Evolutionary conservation across 2,113 vertebrate genomes (phyloP).

Genomic region (Aramus guarauna): DNA sequence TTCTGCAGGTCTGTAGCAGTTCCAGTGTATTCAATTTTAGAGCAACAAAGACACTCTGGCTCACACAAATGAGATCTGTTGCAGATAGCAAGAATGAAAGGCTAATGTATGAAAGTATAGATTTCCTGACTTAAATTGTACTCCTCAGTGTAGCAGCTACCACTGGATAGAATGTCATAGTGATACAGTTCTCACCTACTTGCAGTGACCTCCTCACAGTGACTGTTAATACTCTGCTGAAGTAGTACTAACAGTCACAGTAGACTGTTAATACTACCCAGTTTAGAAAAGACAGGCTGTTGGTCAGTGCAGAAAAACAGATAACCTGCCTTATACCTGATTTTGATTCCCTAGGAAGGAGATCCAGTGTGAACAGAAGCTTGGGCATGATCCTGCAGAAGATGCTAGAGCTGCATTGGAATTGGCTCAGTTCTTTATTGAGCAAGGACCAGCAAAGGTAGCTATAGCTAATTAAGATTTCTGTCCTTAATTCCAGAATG

Average conservation of each 20-base stretch:
- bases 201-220: neutral
- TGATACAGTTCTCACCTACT: neutral
- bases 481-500: neutral
- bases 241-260: too few species aligned
- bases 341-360: conserved; percentile 75
- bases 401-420: conserved; percentile 84
- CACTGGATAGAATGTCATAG: neutral
- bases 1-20: neutral
- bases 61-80: neutral
- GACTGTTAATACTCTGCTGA: neutral
- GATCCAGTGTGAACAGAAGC: conserved; percentile 77
- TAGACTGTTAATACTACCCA: neutral
- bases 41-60: neutral
- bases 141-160: neutral
- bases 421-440: conserved; percentile 88
- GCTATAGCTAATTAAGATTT: neutral
- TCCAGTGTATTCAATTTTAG: neutral
- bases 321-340: conserved; percentile 12
- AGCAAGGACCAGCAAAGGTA: conserved; percentile 83
- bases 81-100: neutral
- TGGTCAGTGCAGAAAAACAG: conserved; percentile 27
- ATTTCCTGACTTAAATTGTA: neutral
- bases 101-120: neutral
- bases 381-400: conserved; percentile 85
- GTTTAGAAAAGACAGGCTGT: conserved; percentile 17